Conservation (phyloP, 1,140 invertebrate genomes). For the Tribolium madens region DNA sequence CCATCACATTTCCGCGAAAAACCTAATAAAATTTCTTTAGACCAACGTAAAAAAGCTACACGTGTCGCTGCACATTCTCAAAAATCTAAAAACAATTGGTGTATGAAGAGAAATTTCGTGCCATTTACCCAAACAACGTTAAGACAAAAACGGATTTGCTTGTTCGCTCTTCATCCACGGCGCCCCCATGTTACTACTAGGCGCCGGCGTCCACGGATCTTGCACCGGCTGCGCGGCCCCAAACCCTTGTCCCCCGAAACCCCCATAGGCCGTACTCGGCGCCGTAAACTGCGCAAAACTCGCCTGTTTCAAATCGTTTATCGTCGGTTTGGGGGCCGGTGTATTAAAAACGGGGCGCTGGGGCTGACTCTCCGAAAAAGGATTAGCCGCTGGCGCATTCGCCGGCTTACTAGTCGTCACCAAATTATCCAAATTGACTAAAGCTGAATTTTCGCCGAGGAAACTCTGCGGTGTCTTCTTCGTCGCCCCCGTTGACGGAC, state of each 20-base stretch:
- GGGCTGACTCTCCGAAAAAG: constrained; percentile 64
- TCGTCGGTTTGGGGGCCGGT: constrained; percentile 66
- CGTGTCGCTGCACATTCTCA: constrained; percentile 8
- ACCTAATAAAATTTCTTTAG: constrained; percentile 5
- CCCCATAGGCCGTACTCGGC: constrained; percentile 41
- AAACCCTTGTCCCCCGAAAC: constrained; percentile 34
- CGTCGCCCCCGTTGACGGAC: constrained; percentile 66
- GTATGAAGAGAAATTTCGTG: constrained; percentile 23
- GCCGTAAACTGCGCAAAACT: constrained; percentile 63
- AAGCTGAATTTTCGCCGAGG: constrained; percentile 91
- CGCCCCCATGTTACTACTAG: constrained; percentile 42
- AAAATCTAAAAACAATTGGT: constrained; percentile 30
- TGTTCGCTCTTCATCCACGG: constrained; percentile 63
- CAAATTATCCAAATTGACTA: constrained; percentile 96
- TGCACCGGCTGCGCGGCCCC: constrained; percentile 39
- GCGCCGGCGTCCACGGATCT: constrained; percentile 63
- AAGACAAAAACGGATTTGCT: constrained; percentile 64
- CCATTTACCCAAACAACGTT: constrained; percentile 47
- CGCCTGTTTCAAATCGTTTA: constrained; percentile 70
- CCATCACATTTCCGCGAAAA: constrained; percentile 41
- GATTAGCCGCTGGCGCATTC: constrained; percentile 63
- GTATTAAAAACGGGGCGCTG: constrained; percentile 62
- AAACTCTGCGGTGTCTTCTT: constrained; percentile 94
- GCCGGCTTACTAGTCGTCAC: constrained; percentile 72
- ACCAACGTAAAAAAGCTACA: constrained; percentile 8